phyloP scores from a whole-genome alignment of 2,113 vertebrate species.

The Aramus guarauna region DNA sequence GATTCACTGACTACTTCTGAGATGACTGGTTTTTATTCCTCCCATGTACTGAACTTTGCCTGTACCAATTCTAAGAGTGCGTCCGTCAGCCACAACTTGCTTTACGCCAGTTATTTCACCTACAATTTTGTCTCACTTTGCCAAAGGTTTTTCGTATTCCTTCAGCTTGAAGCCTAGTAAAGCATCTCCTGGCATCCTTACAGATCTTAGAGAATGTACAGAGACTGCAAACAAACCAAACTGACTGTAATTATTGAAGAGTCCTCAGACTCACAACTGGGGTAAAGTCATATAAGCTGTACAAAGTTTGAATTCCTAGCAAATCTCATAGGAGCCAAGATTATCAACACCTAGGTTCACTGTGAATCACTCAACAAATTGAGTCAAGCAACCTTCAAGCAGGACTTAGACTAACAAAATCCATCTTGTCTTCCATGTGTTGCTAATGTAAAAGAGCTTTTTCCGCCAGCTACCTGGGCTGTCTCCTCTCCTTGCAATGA shows the following conservation, averaged over 20 bases:
- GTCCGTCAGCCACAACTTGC: not conserved
- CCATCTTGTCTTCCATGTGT: not conserved
- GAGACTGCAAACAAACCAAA: not conserved
- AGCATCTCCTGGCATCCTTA: not conserved
- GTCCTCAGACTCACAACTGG: not conserved
- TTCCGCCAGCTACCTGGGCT: not conserved
- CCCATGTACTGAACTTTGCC: not conserved
- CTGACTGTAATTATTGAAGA: not conserved
- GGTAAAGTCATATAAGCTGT: not conserved
- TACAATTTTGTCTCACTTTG: constrained; percentile 19
- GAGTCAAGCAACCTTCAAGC: not conserved
- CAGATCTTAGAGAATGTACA: not conserved
- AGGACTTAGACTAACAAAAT: not conserved
- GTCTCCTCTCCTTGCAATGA: not conserved
- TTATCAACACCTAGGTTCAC: not conserved
- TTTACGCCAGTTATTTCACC: constrained; percentile 7
- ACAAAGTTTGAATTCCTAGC: not conserved
- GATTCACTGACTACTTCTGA: not conserved
- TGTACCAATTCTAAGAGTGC: not conserved
- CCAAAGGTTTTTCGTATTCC: not conserved
- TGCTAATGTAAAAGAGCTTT: not conserved
- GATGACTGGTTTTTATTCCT: not conserved
- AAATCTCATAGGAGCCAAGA: not conserved
- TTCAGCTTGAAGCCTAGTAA: not conserved
- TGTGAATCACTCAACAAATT: not conserved